Base-by-base conservation (phyloP, 1,140 invertebrate genomes). In the Pollicipes pollicipes region DNA sequence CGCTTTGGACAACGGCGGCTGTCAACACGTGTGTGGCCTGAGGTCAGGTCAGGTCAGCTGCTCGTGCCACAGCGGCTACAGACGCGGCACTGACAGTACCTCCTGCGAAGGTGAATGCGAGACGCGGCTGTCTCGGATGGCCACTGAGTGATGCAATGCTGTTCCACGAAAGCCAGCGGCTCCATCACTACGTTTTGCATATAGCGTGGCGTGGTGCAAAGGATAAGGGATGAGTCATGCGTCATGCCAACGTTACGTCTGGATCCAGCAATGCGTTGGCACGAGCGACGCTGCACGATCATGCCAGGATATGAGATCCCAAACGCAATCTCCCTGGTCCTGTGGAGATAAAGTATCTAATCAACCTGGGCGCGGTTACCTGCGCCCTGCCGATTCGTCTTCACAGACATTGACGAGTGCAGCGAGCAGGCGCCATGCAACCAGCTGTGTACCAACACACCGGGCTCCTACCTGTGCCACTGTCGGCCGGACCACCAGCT, bases 21-120 rank as follows among this genome's bases (percentile, higher is more conserved):
- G 83, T 73, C 80, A 78, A 69, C 78, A 83, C 71, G 74, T 76
- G 27, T 85, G 84, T 58, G 45, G 24, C 45, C 45, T 58, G 45
- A 58, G 45, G 45, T 58, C 45, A 58, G 45, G 45, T 58, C 45
- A 24, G 45, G 45, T 58, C 45, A 58, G 45, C 45, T 58, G 45
- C 45, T 58, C 45, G 45, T 58, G 45, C 24, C 45, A 58, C 45
- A 24, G 45, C 45, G 45, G 45, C 45, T 58, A 58, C 45, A 10
- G 45, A 21, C 45, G 13, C 13, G 45, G 6, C 45, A 21, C 45
- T 2, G 45, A 58, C 17, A 24, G 45, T 17, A 21, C 17, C 21
- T 58, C 45, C 21, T 58, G 45, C 24, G 45, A 58, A 6, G 45
- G 45, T 58, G 45, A 58, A 58, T 58, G 45, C 21, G n/a, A n/a